phyloP scores from a whole-genome alignment of 2,113 vertebrate species.

The Sarotherodon lohbergeri region DNA sequence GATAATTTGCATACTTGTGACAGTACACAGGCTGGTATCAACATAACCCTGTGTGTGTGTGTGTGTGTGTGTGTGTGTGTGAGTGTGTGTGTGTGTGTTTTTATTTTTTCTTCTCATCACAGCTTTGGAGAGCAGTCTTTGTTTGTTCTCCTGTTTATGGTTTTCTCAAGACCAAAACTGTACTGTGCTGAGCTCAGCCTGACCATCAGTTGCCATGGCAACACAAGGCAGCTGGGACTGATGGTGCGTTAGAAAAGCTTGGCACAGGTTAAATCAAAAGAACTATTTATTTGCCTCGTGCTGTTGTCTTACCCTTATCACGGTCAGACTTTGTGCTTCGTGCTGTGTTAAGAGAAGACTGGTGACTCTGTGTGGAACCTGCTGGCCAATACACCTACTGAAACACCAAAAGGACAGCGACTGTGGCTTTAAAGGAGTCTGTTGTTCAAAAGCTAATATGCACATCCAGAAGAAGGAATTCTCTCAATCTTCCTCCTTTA shows the following conservation, averaged over 20 bases:
- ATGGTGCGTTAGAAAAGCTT: slow-evolving; percentile 2
- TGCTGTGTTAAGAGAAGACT: neutral
- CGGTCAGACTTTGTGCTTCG: neutral
- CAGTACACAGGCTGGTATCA: slow-evolving; percentile 5
- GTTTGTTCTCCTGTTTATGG: slow-evolving; percentile 17
- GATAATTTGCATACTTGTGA: slow-evolving; percentile 33
- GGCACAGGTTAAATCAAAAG: slow-evolving; percentile 31
- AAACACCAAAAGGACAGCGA: neutral
- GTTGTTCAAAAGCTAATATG: neutral
- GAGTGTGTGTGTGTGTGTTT: neutral
- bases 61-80: neutral
- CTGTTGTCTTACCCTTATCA: neutral
- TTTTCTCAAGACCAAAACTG: slow-evolving; percentile 23
- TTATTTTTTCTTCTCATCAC: neutral
- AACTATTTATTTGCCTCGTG: slow-evolving; percentile 1
- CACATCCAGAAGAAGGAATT: neutral
- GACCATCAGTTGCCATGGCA: slow-evolving; percentile 62
- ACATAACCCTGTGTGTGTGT: neutral
- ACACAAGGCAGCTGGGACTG: slow-evolving; percentile 21
- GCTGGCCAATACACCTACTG: neutral
- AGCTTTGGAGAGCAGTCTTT: slow-evolving; percentile 18
- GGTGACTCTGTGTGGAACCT: neutral
- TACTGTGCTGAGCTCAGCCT: slow-evolving; percentile 22
- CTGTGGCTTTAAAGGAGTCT: neutral
- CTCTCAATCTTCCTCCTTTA: neutral